Evolutionary conservation across 2,888 invertebrate genomes (phyloP), one percentile per base, ranked within the genome.

Genomic region (Drosophila macrothrix): DNA sequence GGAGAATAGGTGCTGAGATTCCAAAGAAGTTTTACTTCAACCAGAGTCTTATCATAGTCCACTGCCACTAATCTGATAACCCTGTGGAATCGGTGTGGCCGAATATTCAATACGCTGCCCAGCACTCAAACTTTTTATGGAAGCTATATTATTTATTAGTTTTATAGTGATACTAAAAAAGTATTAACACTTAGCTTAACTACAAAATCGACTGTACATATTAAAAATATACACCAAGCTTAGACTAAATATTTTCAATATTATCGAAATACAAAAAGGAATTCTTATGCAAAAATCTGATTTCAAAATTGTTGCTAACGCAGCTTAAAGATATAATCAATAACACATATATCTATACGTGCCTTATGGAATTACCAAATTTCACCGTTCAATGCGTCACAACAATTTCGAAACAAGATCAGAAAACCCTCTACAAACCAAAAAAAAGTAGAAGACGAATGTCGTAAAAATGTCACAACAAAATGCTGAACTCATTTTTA

Each of bases 391-490:
- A 22, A 46, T 25, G 28, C 49, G 67, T 50, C 19, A 56, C 14
- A 28, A 46, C 37, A 66, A 49, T 49, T 39, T 66, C 46, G 29
- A 31, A 46, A 55, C 39, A 28, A 55, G 49, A 67, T 54, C 55
- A 67, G 33, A 39, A 41, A 22, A 25, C 9, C 12, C 19, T 50
- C n/a, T 33, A 29, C 33, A 35, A 35, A 35, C 25, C 1, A 4
- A 31, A 25, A 53, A 41, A 52, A 61, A 46, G 54, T 55, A 39
- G 10, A n/a, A 50, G 37, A 56, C 33, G 53, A 43, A 60, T 62
- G 64, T 59, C 79, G 78, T 90, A 83, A 83, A 90, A 88, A 76
- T 86, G 88, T 84, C 85, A 91, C 87, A 90, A 86, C 88, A 88
- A 90, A 91, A 82, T 81, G 84, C 72, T 84, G 86, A 78, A 88